Base-by-base conservation (phyloP, 2,797 vertebrate genomes). In the Enteromius anoplus region DNA sequence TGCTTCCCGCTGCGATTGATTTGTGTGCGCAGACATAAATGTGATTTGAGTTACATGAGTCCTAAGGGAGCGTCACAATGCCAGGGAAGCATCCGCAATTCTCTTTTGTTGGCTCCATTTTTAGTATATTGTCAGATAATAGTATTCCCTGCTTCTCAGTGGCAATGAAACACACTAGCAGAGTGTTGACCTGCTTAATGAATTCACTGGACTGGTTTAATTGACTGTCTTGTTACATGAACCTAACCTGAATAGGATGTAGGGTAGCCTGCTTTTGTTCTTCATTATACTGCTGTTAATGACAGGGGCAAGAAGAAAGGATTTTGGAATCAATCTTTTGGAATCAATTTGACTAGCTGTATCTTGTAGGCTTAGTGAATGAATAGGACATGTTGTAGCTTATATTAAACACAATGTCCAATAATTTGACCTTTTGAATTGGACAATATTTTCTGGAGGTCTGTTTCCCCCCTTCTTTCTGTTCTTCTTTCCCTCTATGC, bases 261-360 rank as follows among this genome's bases (percentile, higher is more conserved):
- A 53, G 71, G 29, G 9, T 75, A 14, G n/a, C 11, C 5, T 40
- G 32, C 45, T 75, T 65, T 62, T 65, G 21, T 65, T 64, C 29
- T 75, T 21, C 19, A 69, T 86, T 81, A 64, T 14, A 73, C n/a
- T 21, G 23, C 60, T 76, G 65, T 32, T 76, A 75, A 40, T 23
- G 49, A 73, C 3, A 14, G n/a, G 53, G 4, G 79, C 37, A 55
- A 42, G 12, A 21, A 58, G 10, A 42, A 65, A 55, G 21, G 45
- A 17, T 26, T 37, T 49, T 32, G 34, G 73, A 83, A 84, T 75
- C 58, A 77, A 84, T 85, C 75, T 32, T 32, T 47, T 64, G 40
- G 76, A 85, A 84, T 77, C 71, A 78, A 84, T 87, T 77, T 23
- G n/a, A 10, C 10, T 2, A 23, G n/a, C 55, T 58, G 60, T 17